Conservation (phyloP, 2,888 invertebrate species). For the Euplagia quadripunctaria region DNA sequence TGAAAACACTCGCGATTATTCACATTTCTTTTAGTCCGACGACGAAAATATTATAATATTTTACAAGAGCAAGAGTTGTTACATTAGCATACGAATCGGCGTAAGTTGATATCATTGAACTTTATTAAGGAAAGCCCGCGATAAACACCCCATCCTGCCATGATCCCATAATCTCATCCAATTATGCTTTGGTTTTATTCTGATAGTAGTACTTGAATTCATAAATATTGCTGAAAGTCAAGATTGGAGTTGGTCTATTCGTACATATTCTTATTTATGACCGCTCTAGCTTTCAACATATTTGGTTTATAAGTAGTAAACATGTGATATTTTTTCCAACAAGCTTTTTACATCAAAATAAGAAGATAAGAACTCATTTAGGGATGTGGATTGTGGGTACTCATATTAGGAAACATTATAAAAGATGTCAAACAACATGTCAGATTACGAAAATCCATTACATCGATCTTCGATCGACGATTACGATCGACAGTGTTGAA, state of each 20-base stretch:
- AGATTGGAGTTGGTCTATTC: constrained; percentile 7
- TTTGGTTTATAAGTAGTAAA: neutral
- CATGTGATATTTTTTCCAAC: neutral
- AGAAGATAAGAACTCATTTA: no score
- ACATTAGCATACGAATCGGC: constrained; percentile 79
- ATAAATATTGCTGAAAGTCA: constrained; percentile 26
- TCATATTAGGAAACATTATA: neutral
- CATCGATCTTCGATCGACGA: neutral
- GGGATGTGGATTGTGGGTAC: no score
- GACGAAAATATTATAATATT: constrained; percentile 73
- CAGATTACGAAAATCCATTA: no score
- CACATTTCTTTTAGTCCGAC: constrained; percentile 62
- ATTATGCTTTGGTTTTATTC: constrained; percentile 59
- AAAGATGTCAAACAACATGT: neutral
- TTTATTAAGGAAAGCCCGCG: constrained; percentile 72
- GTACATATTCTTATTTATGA: constrained; percentile 12
- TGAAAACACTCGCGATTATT: constrained; percentile 71
- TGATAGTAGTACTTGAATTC: constrained; percentile 35
- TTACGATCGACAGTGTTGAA: neutral
- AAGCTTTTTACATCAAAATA: no score
- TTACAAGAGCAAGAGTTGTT: constrained; percentile 78
- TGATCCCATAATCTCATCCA: constrained; percentile 57
- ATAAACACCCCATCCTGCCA: constrained; percentile 72
- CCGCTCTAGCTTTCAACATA: neutral
- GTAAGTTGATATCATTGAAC: constrained; percentile 71